Evolutionary conservation across 2,113 vertebrate species (phyloP), one percentile per base, ranked within the genome.

Genomic region (Anhinga anhinga): DNA sequence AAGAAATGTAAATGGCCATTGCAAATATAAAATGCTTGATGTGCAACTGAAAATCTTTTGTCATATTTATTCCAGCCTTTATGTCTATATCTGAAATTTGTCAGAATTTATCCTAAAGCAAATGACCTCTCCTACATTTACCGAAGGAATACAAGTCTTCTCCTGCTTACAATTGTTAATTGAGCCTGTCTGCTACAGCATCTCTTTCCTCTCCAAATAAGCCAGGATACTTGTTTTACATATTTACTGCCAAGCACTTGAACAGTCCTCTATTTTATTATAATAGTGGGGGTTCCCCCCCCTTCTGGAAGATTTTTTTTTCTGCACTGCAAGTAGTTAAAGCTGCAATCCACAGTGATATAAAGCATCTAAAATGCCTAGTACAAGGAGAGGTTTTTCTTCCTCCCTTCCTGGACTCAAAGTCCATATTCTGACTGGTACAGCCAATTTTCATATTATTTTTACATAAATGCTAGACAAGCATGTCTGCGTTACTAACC

Each of bases 381-480:
- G 73, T 74, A 82, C 69, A 96, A 96, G 86, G 86, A 90, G 45
- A 76, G 88, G 85, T 67, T 91, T 94, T 80, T 62, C 55, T 61
- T 84, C 52, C 85, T 88, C 66, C 58, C 53, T 91, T 82, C 65
- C 78, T 84, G 92, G 90, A 96, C 92, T 97, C 82, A 52, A 94
- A 97, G 96, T 96, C 97, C 93, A 97, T 86, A 93, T 82, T 96
- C 92, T 86, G 88, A 96, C 80, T 94, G 89, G 77, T 87, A 83
- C 44, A 89, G 91, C 59, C 96, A 97, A 96, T 97, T 98, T 98
- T 97, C 96, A 88, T 96, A 97, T 95, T 98, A 98, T 98, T 98
- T 97, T 98, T 98, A 98, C 97, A 98, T 98, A 97, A 98, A 97
- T 96, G 96, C 95, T 96, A 97, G 96, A 97, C 97, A 97, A 98